Percentiles rank a stretch among this genome's conserved stretches.
phyloP scores from a whole-genome alignment of 2,888 invertebrate genomes.

The Acronicta leporina region DNA sequence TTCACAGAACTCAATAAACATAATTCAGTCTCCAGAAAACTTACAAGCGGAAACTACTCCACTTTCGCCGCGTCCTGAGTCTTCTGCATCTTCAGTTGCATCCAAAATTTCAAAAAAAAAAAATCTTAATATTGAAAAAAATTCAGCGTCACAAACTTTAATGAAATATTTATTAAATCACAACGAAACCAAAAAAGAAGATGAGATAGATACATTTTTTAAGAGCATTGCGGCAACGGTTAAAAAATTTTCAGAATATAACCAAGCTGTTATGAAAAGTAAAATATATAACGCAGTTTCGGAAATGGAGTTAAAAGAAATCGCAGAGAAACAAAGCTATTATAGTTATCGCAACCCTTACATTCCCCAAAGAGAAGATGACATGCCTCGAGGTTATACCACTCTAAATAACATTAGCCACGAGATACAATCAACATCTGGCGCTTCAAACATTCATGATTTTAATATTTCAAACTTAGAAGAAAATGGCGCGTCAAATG shows the following conservation, averaged over 20 bases:
- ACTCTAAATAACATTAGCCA: slow-evolving; percentile 33
- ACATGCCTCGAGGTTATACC: slow-evolving; percentile 33
- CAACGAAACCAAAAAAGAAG: slow-evolving; percentile 43
- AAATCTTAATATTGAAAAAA: slow-evolving; percentile 25
- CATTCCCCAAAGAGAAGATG: slow-evolving; percentile 37
- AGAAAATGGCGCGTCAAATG: slow-evolving; percentile 31
- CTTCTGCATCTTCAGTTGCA: slow-evolving; percentile 45
- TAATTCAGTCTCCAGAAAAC: slow-evolving; percentile 45
- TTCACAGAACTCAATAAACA: slow-evolving; percentile 46
- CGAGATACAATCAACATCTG: slow-evolving; percentile 33
- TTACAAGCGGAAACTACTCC: slow-evolving; percentile 40
- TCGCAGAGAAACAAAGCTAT: slow-evolving; percentile 36
- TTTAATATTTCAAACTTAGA: slow-evolving; percentile 33
- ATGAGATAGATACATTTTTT: slow-evolving; percentile 50
- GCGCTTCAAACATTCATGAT: slow-evolving; percentile 31
- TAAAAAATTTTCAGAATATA: slow-evolving; percentile 48
- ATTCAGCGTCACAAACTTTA: slow-evolving; percentile 41
- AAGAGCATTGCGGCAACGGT: slow-evolving; percentile 51
- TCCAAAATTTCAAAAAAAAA: slow-evolving; percentile 37
- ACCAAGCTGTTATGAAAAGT: slow-evolving; percentile 46
- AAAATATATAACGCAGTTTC: slow-evolving; percentile 52
- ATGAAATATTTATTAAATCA: slow-evolving; percentile 48
- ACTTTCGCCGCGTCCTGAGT: slow-evolving; percentile 42
- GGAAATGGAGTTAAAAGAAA: slow-evolving; percentile 44
- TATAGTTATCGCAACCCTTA: slow-evolving; percentile 36